phyloP scores from a whole-genome alignment of 2,888 invertebrate species.

The Andricus quercusramuli region DNA sequence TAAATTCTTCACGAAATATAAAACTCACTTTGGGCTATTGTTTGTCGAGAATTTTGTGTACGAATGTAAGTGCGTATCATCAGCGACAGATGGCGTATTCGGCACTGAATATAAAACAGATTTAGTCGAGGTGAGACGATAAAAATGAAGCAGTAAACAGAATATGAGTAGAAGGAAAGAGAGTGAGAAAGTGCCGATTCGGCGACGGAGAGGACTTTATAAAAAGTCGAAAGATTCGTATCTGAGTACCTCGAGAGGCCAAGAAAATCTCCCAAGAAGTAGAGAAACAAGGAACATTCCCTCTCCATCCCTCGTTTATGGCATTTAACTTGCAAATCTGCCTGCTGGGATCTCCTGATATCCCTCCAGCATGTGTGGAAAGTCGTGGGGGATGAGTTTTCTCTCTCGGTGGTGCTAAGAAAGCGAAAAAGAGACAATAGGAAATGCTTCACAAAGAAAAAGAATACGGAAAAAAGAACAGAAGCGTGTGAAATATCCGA shows the following conservation, averaged over 20 bases:
- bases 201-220: conserved; percentile 44
- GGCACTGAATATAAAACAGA: conserved; percentile 46
- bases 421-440: conserved; percentile 39
- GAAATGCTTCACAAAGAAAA: conserved; percentile 45
- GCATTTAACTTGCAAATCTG: conserved; percentile 75
- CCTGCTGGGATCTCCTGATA: conserved; percentile 61
- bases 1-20: neutral
- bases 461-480: conserved; percentile 44
- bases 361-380: conserved; percentile 68
- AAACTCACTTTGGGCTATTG: neutral
- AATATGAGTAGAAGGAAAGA: conserved; percentile 42
- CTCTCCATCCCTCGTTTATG: conserved; percentile 65
- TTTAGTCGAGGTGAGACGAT: conserved; percentile 43
- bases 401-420: conserved; percentile 47
- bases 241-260: conserved; percentile 56
- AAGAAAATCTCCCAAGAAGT: conserved; percentile 38
- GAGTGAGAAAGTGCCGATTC: conserved; percentile 44
- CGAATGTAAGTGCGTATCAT: conserved; percentile 33
- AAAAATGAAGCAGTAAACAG: conserved; percentile 54
- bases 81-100: conserved; percentile 44
- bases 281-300: conserved; percentile 57
- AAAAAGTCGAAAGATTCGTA: conserved; percentile 48
- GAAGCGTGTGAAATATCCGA: conserved; percentile 68
- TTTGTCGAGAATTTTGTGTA: neutral
- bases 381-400: conserved; percentile 59